Percentiles rank a stretch among this genome's conserved stretches.
phyloP scores from a whole-genome alignment of 2,888 invertebrate genomes.

The Drosophila algonquin region DNA sequence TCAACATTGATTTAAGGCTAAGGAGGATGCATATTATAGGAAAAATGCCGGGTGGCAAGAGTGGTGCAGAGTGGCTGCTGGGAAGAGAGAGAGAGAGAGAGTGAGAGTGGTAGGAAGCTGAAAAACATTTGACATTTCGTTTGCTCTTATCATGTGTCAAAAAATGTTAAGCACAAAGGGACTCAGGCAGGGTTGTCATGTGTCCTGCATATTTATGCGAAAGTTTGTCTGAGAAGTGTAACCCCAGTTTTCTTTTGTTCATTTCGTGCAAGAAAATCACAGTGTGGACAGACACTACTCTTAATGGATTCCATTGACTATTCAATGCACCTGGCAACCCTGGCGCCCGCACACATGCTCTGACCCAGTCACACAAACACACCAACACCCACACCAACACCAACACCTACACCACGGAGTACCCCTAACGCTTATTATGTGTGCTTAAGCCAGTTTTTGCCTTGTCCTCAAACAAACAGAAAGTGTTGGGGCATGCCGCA shows the following conservation, averaged over 20 bases:
- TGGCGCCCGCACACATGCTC: slow-evolving; percentile 11
- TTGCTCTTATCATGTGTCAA: slow-evolving; percentile 42
- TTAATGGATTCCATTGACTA: not conserved
- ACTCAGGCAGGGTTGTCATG: slow-evolving; percentile 1
- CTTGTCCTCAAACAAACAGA: slow-evolving; percentile 43
- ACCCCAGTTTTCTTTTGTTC: not conserved
- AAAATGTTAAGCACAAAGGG: slow-evolving; percentile 18
- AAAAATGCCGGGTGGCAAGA: slow-evolving; percentile 24
- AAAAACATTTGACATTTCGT: slow-evolving; percentile 44
- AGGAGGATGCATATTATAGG: slow-evolving; percentile 61
- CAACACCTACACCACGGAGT: not conserved
- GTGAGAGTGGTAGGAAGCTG: slow-evolving; percentile 9
- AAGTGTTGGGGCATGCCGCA: slow-evolving; percentile 68
- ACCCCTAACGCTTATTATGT: slow-evolving; percentile 50
- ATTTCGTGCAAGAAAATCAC: not conserved
- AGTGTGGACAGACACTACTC: not conserved
- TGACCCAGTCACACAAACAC: not conserved
- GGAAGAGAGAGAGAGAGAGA: no score
- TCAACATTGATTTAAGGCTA: slow-evolving; percentile 83
- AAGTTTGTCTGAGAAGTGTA: not conserved
- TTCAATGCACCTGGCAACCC: slow-evolving; percentile 5
- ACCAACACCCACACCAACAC: not conserved
- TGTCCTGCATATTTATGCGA: not conserved
- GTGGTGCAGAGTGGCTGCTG: no score
- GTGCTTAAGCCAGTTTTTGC: slow-evolving; percentile 58